These are phyloP conservation scores for Cephalopholis sonnerati DNA, from an alignment of 2,113 vertebrate genomes.

Conservation along the genomic window DNA sequence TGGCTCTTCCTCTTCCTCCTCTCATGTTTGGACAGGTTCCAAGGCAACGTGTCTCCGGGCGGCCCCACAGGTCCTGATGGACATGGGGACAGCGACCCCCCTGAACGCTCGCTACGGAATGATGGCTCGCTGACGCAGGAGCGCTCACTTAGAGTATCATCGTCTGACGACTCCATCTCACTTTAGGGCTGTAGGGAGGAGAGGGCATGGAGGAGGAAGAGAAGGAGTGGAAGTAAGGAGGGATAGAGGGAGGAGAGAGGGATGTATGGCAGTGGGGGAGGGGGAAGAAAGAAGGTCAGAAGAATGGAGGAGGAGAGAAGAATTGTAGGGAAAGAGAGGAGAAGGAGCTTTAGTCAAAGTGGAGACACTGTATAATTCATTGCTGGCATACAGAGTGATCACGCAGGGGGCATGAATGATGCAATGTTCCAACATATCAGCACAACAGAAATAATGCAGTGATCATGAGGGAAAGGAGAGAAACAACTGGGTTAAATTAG, in stretches of 20 bases:
- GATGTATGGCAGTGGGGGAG: not conserved
- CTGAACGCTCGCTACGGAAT: conserved; percentile 93
- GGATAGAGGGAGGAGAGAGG: conserved; percentile 1
- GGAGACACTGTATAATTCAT: conserved; percentile 72
- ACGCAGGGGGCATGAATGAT: conserved; percentile 57
- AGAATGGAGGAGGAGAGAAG: not conserved
- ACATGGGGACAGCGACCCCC: conserved; percentile 94
- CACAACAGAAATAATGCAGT: conserved; percentile 7
- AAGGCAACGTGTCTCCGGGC: conserved; percentile 95
- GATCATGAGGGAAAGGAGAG: not conserved
- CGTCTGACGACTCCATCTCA: conserved; percentile 95
- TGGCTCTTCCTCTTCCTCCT: conserved; percentile 97
- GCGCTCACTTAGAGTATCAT: conserved; percentile 96
- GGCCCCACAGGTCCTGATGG: conserved; percentile 88
- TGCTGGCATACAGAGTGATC: conserved; percentile 16
- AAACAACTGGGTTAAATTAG: conserved; percentile 24
- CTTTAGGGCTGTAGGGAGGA: conserved; percentile 38
- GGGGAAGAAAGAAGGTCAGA: conserved; percentile 52
- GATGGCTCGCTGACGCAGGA: conserved; percentile 94
- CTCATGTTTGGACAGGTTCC: conserved; percentile 97
- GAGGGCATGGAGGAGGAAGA: not conserved
- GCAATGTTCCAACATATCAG: conserved; percentile 23
- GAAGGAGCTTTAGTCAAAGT: conserved; percentile 14
- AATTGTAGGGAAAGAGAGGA: conserved; percentile 23
- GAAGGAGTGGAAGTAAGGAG: not conserved